phyloP scores from a whole-genome alignment of 1,140 invertebrate species.

The Philopotamus ludificatus region DNA sequence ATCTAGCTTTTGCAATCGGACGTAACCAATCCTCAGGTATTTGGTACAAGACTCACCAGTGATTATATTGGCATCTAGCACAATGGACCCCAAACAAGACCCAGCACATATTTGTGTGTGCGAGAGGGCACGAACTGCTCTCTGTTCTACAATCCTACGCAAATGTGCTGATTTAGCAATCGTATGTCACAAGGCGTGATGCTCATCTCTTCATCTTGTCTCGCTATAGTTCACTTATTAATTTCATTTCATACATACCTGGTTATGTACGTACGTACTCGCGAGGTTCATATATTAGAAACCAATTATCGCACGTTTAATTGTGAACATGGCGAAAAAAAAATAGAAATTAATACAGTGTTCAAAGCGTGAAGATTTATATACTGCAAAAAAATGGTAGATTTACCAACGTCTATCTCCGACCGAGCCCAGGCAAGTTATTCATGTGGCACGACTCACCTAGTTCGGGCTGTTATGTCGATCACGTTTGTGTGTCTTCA shows the following conservation, averaged over 20 bases:
- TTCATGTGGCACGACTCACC: conserved; percentile 32
- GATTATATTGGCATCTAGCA: background rate
- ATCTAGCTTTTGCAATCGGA: background rate
- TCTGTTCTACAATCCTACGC: background rate
- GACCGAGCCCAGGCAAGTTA: conserved; percentile 10
- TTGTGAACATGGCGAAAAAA: too few species aligned
- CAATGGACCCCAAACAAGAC: background rate
- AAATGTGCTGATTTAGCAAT: background rate
- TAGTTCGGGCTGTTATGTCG: conserved; percentile 29
- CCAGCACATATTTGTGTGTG: background rate
- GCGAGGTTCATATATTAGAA: too few species aligned
- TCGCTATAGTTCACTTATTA: too few species aligned
- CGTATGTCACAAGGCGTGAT: background rate
- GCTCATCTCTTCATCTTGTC: background rate
- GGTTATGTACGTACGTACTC: too few species aligned
- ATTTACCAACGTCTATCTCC: background rate
- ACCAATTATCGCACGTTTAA: too few species aligned
- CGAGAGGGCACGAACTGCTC: background rate
- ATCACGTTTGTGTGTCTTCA: conserved; percentile 17
- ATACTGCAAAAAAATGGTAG: background rate
- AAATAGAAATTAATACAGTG: too few species aligned
- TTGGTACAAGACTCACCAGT: background rate
- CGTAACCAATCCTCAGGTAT: background rate
- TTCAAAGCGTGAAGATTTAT: background rate
- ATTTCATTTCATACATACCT: too few species aligned